These are phyloP conservation scores for Coracias cyanogaster DNA, from an alignment of 2,797 vertebrate genomes.

Conservation along the genomic window DNA sequence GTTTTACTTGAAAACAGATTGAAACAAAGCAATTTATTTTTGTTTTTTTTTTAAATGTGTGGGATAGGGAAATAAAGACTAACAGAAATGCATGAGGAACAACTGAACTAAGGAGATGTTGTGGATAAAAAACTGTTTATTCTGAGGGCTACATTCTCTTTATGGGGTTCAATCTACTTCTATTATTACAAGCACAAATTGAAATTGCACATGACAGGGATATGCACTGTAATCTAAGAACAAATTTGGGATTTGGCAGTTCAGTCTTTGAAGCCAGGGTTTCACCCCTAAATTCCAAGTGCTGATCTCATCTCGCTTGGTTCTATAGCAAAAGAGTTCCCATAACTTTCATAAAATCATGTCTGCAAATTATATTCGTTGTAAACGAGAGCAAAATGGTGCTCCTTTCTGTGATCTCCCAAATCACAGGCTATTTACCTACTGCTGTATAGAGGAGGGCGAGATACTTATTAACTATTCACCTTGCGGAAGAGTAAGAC, in stretches of 20 bases:
- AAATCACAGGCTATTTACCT: neutral
- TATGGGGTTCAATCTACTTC: neutral
- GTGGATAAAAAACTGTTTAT: neutral
- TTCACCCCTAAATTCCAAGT: neutral
- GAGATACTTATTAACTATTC: neutral
- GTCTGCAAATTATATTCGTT: neutral
- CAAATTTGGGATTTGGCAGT: neutral
- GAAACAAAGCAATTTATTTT: neutral
- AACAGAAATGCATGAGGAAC: neutral
- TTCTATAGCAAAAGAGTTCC: neutral
- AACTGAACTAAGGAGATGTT: neutral
- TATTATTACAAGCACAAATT: neutral
- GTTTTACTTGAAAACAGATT: neutral
- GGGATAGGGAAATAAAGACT: neutral
- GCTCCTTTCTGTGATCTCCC: neutral
- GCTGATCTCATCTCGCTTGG: neutral
- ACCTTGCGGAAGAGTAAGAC: neutral
- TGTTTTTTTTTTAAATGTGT: neutral
- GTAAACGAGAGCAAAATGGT: conserved; percentile 8
- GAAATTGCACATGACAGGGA: neutral
- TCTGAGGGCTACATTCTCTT: neutral
- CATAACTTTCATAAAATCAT: neutral
- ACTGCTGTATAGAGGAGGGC: neutral
- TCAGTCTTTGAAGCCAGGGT: neutral
- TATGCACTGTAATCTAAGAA: neutral